Conservation (phyloP, 1,140 invertebrate genomes). For the Eupristina koningsbergeri region DNA sequence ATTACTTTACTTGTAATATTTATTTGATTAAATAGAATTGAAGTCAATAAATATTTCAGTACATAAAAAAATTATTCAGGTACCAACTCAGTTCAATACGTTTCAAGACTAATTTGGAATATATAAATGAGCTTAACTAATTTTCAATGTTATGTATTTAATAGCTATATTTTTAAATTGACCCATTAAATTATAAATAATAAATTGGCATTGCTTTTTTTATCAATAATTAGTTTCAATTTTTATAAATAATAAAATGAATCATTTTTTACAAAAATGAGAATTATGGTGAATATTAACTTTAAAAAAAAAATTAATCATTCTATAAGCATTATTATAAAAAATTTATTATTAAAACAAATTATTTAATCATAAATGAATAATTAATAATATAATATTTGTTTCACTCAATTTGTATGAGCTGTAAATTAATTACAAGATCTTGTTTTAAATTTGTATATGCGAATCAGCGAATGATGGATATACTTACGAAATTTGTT, state of each 20-base stretch:
- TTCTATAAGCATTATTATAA: not conserved
- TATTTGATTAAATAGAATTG: not conserved
- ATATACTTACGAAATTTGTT: not conserved
- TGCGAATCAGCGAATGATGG: not conserved
- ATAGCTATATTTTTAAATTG: too few species aligned
- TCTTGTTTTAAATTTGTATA: not conserved
- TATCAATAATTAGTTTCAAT: too few species aligned
- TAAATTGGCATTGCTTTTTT: too few species aligned
- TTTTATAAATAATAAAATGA: too few species aligned
- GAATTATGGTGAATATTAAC: too few species aligned
- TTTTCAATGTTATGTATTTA: too few species aligned
- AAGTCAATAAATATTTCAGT: not conserved
- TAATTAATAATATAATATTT: not conserved
- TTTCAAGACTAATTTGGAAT: not conserved
- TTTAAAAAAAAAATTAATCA: too few species aligned
- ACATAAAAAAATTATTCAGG: not conserved
- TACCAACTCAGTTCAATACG: not conserved
- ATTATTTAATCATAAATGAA: too few species aligned
- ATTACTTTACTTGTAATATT: not conserved
- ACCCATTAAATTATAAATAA: too few species aligned
- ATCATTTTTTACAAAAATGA: too few species aligned
- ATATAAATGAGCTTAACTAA: not conserved
- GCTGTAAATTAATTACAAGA: not conserved
- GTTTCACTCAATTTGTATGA: not conserved
- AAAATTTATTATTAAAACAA: not conserved